Evolutionary conservation across 2,888 invertebrate genomes (phyloP), one percentile per base, ranked within the genome.

Genomic region (Noctua comes): DNA sequence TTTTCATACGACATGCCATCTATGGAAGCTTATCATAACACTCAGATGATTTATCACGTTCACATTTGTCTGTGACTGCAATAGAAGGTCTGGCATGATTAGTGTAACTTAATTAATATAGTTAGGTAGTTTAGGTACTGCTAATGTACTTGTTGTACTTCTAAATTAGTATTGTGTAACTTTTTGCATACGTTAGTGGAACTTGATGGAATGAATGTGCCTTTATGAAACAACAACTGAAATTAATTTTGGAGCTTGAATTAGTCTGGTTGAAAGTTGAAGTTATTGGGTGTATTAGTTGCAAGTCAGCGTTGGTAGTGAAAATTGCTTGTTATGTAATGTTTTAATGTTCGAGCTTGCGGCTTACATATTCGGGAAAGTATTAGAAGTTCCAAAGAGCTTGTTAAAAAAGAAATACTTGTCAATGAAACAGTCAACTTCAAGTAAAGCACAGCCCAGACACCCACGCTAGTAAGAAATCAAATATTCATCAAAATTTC

Each of bases 11-110:
- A 83, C 86, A 72, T 79, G 86, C 86, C 85, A 85, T 88, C 73
- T 75, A 80, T 82, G 64, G 82, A 84, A 78, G 80, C 80, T 80
- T 76, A 88, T 87, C 81, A 86, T 76, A 79, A 80, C 43, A 66
- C 68, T 74, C 57, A 40, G 77, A 81, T 88, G 86, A 88, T 89
- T 88, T 83, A 89, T 89, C 79, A 80, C 75, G 66, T 57, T 68
- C 77, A 59, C 86, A 86, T 86, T 88, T 88, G 87, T 86, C 80
- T 82, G 73, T 80, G 86, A 86, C 77, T 88, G 70, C 75, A 86
- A 83, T 80, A 80, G 75, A 66, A 79, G 69, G 59, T 64, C n/a
- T 77, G 40, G 31, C 77, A 70, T 75, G 79, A 84, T 76, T 80
- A 86, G 73, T 77, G 64, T 75, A 68, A 83, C 80, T 87, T 88